phyloP scores from a whole-genome alignment of 2,888 invertebrate genomes.

The Noctuana brunneofusca region DNA sequence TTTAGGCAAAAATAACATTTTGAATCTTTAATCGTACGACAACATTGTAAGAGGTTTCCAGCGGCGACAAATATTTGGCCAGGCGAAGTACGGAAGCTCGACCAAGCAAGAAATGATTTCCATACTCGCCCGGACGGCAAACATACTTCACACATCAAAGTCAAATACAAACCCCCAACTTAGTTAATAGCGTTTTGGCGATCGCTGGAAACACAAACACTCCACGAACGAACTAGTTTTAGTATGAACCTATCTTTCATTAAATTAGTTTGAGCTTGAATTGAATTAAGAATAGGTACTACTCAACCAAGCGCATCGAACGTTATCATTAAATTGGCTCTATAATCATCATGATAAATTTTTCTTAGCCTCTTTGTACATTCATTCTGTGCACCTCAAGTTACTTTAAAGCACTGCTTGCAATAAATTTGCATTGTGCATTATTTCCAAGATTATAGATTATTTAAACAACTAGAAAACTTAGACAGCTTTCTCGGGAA shows the following conservation, averaged over 20 bases:
- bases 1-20: conserved; percentile 21
- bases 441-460: background rate
- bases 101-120: conserved; percentile 77
- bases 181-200: conserved; percentile 76
- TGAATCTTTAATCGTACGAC: conserved; percentile 63
- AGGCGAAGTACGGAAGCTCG: conserved; percentile 66
- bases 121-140: conserved; percentile 70
- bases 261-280: conserved; percentile 17
- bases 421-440: too few relatives aligned
- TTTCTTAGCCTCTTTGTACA: too few relatives aligned
- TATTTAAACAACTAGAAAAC: background rate
- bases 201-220: conserved; percentile 45
- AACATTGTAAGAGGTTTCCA: conserved; percentile 60
- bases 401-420: too few relatives aligned
- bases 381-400: too few relatives aligned
- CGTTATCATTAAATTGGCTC: background rate
- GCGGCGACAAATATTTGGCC: conserved; percentile 74
- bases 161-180: conserved; percentile 74
- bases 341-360: too few relatives aligned
- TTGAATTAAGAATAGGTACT: background rate
- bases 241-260: conserved; percentile 25
- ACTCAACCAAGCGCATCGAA: background rate
- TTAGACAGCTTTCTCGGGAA: background rate
- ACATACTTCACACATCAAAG: conserved; percentile 75
- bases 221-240: conserved; percentile 43